A percentile compares a stretch with the other conserved stretches of the same genome.
Conservation (phyloP, 2,113 vertebrate species). For the Echinops telfairi region DNA sequence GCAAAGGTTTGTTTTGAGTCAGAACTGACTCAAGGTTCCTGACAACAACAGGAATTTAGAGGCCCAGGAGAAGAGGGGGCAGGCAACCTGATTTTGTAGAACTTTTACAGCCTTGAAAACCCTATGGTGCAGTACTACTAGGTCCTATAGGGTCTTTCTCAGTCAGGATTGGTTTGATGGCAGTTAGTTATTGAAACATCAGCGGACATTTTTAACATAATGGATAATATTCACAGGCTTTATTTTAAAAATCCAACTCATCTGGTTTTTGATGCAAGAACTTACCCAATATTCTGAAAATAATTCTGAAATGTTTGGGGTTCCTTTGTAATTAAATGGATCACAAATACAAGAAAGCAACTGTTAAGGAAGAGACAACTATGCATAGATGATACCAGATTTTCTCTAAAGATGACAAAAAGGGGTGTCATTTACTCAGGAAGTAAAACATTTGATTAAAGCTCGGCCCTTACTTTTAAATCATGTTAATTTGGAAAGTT, state of each 20-base stretch:
- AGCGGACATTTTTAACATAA: neutral
- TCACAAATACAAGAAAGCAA: neutral
- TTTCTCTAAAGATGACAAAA: neutral
- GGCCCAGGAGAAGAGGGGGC: neutral
- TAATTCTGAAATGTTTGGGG: neutral
- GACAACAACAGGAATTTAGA: neutral
- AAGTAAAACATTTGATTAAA: neutral
- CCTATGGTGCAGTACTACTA: neutral
- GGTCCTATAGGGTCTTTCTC: neutral
- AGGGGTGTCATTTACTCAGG: neutral
- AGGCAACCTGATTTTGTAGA: neutral
- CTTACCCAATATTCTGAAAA: neutral
- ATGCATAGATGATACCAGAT: fast-evolving
- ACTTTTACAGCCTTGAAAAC: neutral
- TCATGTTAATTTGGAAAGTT: neutral
- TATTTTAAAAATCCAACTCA: neutral
- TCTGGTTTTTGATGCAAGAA: neutral
- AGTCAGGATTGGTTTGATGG: neutral
- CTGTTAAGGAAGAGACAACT: neutral
- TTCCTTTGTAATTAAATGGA: neutral
- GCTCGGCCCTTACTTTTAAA: neutral
- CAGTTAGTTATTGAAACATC: neutral
- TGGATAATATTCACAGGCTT: neutral
- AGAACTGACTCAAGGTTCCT: too few relatives aligned
- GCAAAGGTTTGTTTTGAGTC: too few relatives aligned